A percentile compares a stretch with the other conserved stretches of the same genome.
phyloP scores from a whole-genome alignment of 1,140 invertebrate genomes.

The Ooceraea biroi region DNA sequence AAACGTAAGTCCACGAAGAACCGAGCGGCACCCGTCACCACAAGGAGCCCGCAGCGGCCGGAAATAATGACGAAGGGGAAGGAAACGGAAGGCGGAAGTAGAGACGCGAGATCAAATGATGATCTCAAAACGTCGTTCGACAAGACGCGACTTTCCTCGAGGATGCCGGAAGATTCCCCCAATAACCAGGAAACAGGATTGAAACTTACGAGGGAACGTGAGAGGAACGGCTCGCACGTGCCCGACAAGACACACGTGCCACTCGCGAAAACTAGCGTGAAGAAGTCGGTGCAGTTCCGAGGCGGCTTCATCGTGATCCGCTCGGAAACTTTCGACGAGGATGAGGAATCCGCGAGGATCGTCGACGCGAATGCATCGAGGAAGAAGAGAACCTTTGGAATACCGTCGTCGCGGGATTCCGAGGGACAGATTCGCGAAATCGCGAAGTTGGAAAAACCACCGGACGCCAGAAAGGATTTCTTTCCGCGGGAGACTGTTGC shows the following conservation, averaged over 20 bases:
- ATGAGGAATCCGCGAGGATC: not conserved
- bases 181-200: not conserved
- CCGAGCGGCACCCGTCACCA: slow-evolving; percentile 27
- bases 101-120: slow-evolving; percentile 25
- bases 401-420: not conserved
- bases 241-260: not conserved
- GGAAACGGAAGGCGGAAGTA: not conserved
- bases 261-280: slow-evolving; percentile 51
- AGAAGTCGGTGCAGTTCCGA: slow-evolving; percentile 82
- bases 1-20: slow-evolving; percentile 10
- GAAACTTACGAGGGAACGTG: not conserved
- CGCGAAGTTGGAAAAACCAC: not conserved
- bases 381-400: slow-evolving; percentile 49
- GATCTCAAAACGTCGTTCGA: not conserved
- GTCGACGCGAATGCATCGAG: not conserved
- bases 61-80: slow-evolving; percentile 30
- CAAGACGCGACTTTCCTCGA: slow-evolving; percentile 15
- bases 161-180: not conserved
- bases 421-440: slow-evolving; percentile 1
- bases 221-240: not conserved
- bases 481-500: slow-evolving; percentile 48
- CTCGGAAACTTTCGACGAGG: slow-evolving; percentile 32
- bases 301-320: slow-evolving; percentile 75
- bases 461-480: slow-evolving; percentile 21
- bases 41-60: slow-evolving; percentile 29